Conservation (phyloP, 2,888 invertebrate species). For the Meteorus cinctellus region DNA sequence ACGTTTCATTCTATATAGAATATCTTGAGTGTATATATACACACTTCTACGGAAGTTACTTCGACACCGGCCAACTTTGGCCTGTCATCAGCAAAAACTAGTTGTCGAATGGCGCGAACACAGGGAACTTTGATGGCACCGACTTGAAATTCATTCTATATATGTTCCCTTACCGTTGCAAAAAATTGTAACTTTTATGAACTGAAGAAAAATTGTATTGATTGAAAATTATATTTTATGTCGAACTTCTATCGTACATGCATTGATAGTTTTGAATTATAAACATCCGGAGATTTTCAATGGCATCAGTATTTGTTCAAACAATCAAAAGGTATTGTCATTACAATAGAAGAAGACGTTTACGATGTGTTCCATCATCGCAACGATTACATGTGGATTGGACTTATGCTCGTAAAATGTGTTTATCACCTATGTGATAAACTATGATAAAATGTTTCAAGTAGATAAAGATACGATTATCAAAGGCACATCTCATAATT, state of each 20-base stretch:
- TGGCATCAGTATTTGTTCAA: no score
- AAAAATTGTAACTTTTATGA: background rate
- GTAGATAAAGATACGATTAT: no score
- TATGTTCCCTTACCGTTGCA: background rate
- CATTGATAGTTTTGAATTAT: no score
- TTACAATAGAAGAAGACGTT: no score
- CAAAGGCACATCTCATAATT: background rate
- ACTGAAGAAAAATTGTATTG: background rate
- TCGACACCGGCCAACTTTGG: conserved; percentile 14
- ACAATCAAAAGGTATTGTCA: no score
- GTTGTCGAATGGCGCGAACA: conserved; percentile 2
- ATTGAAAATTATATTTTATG: background rate
- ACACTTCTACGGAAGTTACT: conserved; percentile 1
- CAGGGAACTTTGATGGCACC: conserved; percentile 9
- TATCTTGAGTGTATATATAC: conserved; percentile 1
- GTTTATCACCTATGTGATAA: no score
- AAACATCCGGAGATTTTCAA: no score
- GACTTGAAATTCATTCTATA: conserved; percentile 1
- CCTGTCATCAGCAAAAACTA: conserved; percentile 25
- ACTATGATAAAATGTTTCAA: no score
- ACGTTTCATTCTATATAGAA: conserved; percentile 11
- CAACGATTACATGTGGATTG: no score
- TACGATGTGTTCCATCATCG: no score
- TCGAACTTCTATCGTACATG: background rate
- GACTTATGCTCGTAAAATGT: no score